Evolutionary conservation across 2,113 vertebrate species (phyloP).

Genomic region (Ancistrus triradiatus): DNA sequence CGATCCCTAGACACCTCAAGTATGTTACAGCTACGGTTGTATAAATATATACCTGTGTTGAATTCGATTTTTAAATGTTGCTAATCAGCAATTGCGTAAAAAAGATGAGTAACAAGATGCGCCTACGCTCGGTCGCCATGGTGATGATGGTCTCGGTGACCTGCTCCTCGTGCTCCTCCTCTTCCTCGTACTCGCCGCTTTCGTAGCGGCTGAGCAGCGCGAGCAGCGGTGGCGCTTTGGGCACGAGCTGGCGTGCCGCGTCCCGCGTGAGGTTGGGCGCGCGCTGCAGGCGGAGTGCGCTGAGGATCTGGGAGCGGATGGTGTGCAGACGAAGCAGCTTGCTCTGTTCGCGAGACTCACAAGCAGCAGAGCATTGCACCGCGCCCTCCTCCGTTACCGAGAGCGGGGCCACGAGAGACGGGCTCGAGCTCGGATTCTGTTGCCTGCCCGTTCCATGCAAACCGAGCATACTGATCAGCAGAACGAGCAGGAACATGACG

Average conservation of each 20-base stretch:
- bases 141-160: conserved; percentile 95
- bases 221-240: conserved; percentile 89
- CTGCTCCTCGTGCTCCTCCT: conserved; percentile 74
- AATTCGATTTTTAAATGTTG: too few species aligned
- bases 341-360: conserved; percentile 88
- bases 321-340: conserved; percentile 91
- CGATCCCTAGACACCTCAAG: too few species aligned
- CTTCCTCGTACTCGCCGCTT: conserved; percentile 87
- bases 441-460: conserved; percentile 70
- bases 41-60: too few species aligned
- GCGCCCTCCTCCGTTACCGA: conserved; percentile 71
- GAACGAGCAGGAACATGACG: conserved; percentile 75
- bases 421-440: conserved; percentile 59
- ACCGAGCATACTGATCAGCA: conserved; percentile 70
- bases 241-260: conserved; percentile 89
- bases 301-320: conserved; percentile 96
- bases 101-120: conserved; percentile 27
- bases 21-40: too few species aligned
- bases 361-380: conserved; percentile 86
- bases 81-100: too few species aligned
- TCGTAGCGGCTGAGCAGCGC: conserved; percentile 94
- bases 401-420: conserved; percentile 60
- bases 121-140: conserved; percentile 91
- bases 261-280: conserved; percentile 97
- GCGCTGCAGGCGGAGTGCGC: conserved; percentile 90